Evolutionary conservation across 2,113 vertebrate genomes (phyloP).

Genomic region (Beaufortia kweichowensis): DNA sequence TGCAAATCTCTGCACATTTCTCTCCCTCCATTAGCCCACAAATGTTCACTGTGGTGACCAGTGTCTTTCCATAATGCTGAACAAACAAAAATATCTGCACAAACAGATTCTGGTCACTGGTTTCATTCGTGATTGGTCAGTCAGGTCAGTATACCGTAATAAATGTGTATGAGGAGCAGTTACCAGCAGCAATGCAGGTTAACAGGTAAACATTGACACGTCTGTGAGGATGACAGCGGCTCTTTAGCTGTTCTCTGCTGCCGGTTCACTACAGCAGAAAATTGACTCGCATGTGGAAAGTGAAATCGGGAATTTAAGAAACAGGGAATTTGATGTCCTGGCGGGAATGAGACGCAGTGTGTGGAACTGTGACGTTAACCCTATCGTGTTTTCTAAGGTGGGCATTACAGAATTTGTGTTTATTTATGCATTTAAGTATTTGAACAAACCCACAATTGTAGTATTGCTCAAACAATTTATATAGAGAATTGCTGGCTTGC

Average conservation of each 20-base stretch:
- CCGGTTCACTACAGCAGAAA: conserved; percentile 73
- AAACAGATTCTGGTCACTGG: neutral
- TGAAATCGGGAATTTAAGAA: no score
- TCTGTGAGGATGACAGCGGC: conserved; percentile 52
- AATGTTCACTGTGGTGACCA: no score
- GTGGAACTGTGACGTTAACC: no score
- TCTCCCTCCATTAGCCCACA: no score
- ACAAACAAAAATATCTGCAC: neutral
- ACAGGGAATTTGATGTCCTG: no score
- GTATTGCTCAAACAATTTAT: no score
- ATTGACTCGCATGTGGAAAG: conserved; percentile 52
- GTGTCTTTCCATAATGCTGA: neutral
- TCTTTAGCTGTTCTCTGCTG: conserved; percentile 65
- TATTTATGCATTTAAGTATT: neutral
- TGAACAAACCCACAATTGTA: no score
- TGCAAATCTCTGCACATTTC: no score
- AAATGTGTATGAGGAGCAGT: neutral
- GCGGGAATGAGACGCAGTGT: no score
- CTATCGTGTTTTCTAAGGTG: no score
- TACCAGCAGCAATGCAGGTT: neutral
- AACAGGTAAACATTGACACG: conserved; percentile 33
- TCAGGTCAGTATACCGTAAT: neutral
- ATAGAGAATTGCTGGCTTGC: no score
- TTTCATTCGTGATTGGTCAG: neutral
- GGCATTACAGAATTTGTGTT: no score